Base-by-base conservation (phyloP, 2,113 vertebrate species). In the Trogon melanurus region DNA sequence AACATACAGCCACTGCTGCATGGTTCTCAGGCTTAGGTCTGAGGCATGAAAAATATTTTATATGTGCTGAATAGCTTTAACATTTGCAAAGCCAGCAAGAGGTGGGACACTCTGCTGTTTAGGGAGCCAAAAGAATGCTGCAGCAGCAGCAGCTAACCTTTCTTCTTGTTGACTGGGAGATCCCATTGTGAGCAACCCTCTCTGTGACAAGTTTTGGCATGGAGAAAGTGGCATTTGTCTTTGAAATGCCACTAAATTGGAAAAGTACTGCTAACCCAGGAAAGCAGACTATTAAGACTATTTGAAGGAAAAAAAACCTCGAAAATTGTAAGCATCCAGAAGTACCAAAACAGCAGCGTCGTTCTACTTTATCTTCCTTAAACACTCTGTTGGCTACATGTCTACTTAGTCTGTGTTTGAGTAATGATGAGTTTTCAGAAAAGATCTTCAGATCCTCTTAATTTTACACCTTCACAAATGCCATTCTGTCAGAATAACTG, bases 201-300 rank as follows among this genome's bases (percentile, higher is more conserved):
- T 50, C 72, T 36, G 41, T 62, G 47, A 74, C 54, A 92, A 86
- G 44, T 70, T 86, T 64, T 73, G 76, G 45, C 80, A 88, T n/a
- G 4, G 8, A 54, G 44, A 84, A 70, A 75, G 10, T 56, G 25
- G 27, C 36, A 89, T 94, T 84, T 96, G 41, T 74, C 56, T 91
- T 74, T 29, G 27, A 86, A 95, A 83, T 88, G 79, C 51, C 47
- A n/a, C 80, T 95, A 66, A 70, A 91, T 74, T 86, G 80, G 54
- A 78, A 88, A 91, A 94, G 50, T 25, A 47, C 27, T 71, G 41
- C 64, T 70, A 73, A 80, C 15, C 5, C 51, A 66, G 60, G 30
- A n/a, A 91, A 1, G 0, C 1, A 2, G 16, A 13, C 62, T 85
- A 19, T 19, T 90, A 21, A 78, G 20, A n/a, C 6, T 69, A 14